phyloP scores from a whole-genome alignment of 2,888 invertebrate genomes.

The Agrilus cyanescens region DNA sequence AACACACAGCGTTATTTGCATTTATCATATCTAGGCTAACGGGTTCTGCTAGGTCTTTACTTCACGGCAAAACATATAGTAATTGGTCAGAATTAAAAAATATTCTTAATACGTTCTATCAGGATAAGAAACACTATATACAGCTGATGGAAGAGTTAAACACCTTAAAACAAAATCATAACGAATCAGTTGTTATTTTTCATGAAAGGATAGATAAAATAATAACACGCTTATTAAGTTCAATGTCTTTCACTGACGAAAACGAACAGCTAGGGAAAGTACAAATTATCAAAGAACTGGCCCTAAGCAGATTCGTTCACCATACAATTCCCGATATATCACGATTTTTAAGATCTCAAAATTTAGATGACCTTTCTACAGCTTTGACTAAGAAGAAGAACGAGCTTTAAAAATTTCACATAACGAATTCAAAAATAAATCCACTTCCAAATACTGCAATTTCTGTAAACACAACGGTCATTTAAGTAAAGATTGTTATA shows the following conservation, averaged over 20 bases:
- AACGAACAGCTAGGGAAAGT: not conserved
- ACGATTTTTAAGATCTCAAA: not conserved
- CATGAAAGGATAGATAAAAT: not conserved
- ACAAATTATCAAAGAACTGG: not conserved
- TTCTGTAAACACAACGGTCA: too few species aligned
- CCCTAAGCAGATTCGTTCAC: not conserved
- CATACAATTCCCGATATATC: conserved; percentile 1
- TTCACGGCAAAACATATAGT: not conserved
- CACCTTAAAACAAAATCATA: conserved; percentile 3
- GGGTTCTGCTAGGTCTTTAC: not conserved
- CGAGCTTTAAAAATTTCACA: too few species aligned
- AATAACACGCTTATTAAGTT: not conserved
- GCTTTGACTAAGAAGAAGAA: too few species aligned
- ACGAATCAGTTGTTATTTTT: conserved; percentile 6
- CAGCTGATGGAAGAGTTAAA: conserved; percentile 8
- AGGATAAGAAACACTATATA: conserved; percentile 9
- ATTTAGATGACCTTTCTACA: too few species aligned
- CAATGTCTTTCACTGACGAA: not conserved
- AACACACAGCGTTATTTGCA: not conserved
- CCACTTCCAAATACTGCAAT: too few species aligned
- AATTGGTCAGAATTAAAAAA: conserved; percentile 6
- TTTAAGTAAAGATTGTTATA: too few species aligned
- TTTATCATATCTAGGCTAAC: conserved; percentile 1
- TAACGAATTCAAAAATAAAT: too few species aligned
- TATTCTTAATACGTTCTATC: conserved; percentile 6